phyloP scores from a whole-genome alignment of 2,888 invertebrate species.

The Anarsia innoxiella region DNA sequence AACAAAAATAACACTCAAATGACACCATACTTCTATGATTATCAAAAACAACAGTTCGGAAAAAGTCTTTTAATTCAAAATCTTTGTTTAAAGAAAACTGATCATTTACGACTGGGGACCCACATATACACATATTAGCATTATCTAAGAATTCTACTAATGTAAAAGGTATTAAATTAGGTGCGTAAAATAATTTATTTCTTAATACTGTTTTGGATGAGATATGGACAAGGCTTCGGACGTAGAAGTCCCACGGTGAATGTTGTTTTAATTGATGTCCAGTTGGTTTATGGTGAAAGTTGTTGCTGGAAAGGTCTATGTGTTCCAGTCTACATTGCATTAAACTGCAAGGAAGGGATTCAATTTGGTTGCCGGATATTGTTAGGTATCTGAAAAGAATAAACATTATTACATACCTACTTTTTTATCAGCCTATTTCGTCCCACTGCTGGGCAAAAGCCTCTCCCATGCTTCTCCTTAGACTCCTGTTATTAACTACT shows the following conservation, averaged over 20 bases:
- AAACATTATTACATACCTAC: too few relatives aligned
- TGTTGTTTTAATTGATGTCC: conserved; percentile 13
- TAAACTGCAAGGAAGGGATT: conserved; percentile 76
- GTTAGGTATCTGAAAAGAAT: conserved; percentile 59
- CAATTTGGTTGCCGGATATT: conserved; percentile 70
- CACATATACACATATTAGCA: conserved; percentile 78
- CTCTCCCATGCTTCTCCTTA: too few relatives aligned
- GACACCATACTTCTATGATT: conserved; percentile 50
- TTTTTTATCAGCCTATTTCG: too few relatives aligned
- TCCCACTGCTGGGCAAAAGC: too few relatives aligned
- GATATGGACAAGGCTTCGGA: conserved; percentile 70
- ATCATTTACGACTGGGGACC: conserved; percentile 58
- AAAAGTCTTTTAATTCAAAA: conserved; percentile 51
- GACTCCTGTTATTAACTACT: too few relatives aligned
- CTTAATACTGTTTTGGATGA: conserved; percentile 71
- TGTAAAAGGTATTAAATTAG: conserved; percentile 74
- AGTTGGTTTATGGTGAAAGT: conserved; percentile 43
- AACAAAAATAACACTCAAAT: conserved; percentile 79
- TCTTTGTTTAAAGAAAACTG: conserved; percentile 38
- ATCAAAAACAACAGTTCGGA: conserved; percentile 53
- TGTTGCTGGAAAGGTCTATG: conserved; percentile 76
- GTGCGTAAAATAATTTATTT: conserved; percentile 69
- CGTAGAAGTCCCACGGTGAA: conserved; percentile 48
- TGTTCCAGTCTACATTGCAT: conserved; percentile 67
- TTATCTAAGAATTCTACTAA: conserved; percentile 76